Evolutionary conservation across 2,888 invertebrate genomes (phyloP).

Genomic region (Lamellibrachia columna): DNA sequence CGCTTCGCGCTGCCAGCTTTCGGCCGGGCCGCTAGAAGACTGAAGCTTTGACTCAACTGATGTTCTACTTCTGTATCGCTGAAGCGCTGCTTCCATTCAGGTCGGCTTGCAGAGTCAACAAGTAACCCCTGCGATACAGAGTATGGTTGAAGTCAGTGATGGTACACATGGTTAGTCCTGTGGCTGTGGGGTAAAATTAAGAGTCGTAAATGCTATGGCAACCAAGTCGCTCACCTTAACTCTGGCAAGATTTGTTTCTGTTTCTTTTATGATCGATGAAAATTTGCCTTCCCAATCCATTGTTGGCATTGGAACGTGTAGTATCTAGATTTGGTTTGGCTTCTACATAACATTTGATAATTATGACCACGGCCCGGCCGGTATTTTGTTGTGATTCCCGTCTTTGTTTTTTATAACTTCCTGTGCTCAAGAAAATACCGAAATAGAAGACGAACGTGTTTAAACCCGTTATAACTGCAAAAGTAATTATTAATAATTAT

Average conservation of each 20-base stretch:
- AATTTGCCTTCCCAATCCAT: slow-evolving; percentile 27
- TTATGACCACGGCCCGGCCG: background rate
- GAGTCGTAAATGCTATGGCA: background rate
- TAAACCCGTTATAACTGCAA: slow-evolving; percentile 6
- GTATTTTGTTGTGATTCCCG: background rate
- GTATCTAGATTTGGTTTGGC: background rate
- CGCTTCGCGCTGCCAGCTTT: no score
- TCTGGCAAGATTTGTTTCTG: slow-evolving; percentile 24
- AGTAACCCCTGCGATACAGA: no score
- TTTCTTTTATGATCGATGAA: slow-evolving; percentile 21
- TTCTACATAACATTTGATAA: background rate
- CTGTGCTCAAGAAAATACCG: background rate
- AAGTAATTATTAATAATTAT: background rate
- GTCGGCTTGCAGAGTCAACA: no score
- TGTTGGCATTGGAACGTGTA: background rate
- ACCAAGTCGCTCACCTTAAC: slow-evolving; percentile 21
- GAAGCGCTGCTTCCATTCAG: no score
- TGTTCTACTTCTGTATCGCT: no score
- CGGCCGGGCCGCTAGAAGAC: no score
- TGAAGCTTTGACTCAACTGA: no score
- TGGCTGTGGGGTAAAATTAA: no score
- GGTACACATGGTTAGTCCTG: no score
- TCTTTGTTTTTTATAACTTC: background rate
- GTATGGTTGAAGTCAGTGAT: no score
- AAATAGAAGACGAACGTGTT: background rate